These are phyloP conservation scores for Trichacis sp. DNA, from an alignment of 2,888 invertebrate species.

Conservation along the genomic window DNA sequence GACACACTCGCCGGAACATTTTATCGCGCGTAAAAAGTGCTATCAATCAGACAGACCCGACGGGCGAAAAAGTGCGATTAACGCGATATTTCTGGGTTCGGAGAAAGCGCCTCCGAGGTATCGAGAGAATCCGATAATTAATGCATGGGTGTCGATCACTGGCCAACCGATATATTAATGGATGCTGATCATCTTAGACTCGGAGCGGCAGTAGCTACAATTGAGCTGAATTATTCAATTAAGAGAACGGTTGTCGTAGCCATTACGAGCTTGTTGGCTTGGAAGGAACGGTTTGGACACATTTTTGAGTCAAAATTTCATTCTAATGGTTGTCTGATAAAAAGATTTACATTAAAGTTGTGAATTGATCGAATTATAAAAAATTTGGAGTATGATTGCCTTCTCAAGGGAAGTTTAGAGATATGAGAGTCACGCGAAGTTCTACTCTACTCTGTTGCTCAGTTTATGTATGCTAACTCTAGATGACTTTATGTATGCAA, in stretches of 20 bases:
- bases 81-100: neutral
- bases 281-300: slow-evolving; percentile 10
- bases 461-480: too few species aligned
- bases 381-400: too few species aligned
- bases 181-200: slow-evolving; percentile 43
- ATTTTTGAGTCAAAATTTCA: too few species aligned
- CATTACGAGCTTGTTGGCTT: too few species aligned
- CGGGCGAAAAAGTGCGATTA: neutral
- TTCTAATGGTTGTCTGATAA: too few species aligned
- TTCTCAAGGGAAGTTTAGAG: too few species aligned
- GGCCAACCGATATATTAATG: slow-evolving; percentile 22
- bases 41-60: neutral
- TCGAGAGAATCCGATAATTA: neutral
- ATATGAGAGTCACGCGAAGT: too few species aligned
- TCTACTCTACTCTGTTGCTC: too few species aligned
- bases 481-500: too few species aligned
- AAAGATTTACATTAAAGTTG: too few species aligned
- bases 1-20: neutral
- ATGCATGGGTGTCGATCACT: neutral
- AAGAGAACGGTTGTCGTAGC: slow-evolving; percentile 14
- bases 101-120: neutral
- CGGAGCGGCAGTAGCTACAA: slow-evolving; percentile 23
- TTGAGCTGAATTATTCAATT: slow-evolving; percentile 42
- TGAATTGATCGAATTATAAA: too few species aligned
- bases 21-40: slow-evolving; percentile 2